A percentile compares a stretch with the other conserved stretches of the same genome.
These are phyloP conservation scores for Carettochelys insculpta DNA, from an alignment of 2,113 vertebrate species.

Conservation along the genomic window DNA sequence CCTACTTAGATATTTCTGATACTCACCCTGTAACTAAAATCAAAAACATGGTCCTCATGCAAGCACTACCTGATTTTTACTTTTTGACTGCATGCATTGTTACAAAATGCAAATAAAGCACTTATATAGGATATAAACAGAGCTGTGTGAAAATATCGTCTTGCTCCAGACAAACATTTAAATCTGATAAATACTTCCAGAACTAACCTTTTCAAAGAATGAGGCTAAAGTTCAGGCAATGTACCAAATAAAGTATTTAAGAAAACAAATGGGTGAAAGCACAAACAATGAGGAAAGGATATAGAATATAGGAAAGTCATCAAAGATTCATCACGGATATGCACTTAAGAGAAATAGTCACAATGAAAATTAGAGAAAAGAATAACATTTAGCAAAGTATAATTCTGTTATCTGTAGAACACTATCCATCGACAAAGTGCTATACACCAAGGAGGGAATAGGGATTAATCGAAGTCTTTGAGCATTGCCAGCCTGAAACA, in stretches of 20 bases:
- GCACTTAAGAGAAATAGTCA: background rate
- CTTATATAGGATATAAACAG: background rate
- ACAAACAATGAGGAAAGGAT: background rate
- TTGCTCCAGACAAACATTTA: background rate
- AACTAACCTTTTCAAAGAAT: background rate
- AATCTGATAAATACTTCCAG: background rate
- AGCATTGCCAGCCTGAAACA: background rate
- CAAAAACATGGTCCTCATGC: accelerated
- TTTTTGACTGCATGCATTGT: background rate
- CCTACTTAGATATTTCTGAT: background rate
- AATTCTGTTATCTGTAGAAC: background rate
- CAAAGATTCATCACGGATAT: background rate
- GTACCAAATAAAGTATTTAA: too few species aligned
- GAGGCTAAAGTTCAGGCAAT: background rate
- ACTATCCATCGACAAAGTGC: background rate
- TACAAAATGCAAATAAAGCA: background rate
- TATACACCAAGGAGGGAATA: background rate
- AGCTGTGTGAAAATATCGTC: background rate
- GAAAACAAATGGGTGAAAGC: background rate
- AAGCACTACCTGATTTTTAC: background rate
- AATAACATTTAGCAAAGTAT: background rate
- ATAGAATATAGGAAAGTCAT: background rate
- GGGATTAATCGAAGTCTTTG: background rate
- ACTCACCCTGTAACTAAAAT: accelerated
- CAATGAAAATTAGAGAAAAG: background rate